Evolutionary conservation across 2,113 vertebrate genomes (phyloP).

Genomic region (Alaudala cheleensis): DNA sequence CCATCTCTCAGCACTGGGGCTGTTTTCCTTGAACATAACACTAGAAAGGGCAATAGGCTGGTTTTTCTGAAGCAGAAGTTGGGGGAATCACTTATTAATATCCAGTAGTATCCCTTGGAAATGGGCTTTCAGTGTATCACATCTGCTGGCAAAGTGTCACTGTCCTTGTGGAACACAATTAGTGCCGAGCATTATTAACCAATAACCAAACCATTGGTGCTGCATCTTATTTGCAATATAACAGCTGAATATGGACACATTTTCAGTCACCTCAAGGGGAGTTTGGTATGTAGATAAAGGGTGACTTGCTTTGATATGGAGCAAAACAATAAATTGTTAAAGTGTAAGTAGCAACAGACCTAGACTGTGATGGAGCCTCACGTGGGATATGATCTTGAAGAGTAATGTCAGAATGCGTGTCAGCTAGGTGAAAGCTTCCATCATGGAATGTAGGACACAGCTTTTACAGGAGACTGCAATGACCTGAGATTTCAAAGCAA

Average conservation of each 20-base stretch:
- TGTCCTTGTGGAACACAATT: not conserved
- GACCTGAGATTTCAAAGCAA: not conserved
- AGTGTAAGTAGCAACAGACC: not conserved
- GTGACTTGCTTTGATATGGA: not conserved
- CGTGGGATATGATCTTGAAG: not conserved
- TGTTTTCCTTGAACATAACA: not conserved
- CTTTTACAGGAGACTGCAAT: not conserved
- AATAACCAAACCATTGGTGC: not conserved
- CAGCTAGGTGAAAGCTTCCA: not conserved
- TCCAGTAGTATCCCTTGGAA: not conserved
- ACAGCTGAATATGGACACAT: not conserved
- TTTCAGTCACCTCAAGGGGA: not conserved
- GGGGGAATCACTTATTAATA: not conserved
- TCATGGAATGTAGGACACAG: not conserved
- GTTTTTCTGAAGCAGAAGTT: not conserved
- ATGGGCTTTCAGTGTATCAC: not conserved
- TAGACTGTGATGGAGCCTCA: not conserved
- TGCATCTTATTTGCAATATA: not conserved
- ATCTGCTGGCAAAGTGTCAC: not conserved
- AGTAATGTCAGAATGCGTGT: not conserved
- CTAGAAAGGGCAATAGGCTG: fast-evolving
- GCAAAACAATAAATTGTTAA: not conserved
- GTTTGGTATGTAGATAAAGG: not conserved
- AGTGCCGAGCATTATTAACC: not conserved
- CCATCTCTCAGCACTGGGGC: fast-evolving